A percentile compares a stretch with the other conserved stretches of the same genome.
Conservation (phyloP, 53 echinoderm and acorn worm genomes). For the Hippasteria phrygiana region DNA sequence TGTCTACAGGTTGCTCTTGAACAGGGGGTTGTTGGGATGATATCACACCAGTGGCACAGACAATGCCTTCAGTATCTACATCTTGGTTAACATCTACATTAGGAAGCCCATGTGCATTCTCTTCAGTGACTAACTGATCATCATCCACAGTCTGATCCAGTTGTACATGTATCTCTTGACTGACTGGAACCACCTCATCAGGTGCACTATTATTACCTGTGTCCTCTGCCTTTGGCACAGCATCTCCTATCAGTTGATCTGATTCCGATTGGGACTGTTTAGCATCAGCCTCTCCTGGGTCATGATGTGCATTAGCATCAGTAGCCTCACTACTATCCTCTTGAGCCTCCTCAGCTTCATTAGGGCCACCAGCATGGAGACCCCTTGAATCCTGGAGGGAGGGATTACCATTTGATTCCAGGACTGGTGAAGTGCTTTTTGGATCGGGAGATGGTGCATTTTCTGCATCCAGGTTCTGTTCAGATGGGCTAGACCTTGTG, state of each 20-base stretch:
- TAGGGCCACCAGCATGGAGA: neutral
- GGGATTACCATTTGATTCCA: neutral
- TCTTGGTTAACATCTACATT: neutral
- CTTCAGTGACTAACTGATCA: neutral
- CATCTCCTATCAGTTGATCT: neutral
- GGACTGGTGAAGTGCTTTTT: neutral
- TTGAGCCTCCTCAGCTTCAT: neutral
- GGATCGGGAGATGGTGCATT: neutral
- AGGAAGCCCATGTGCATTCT: neutral
- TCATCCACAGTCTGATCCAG: neutral
- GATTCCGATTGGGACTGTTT: neutral
- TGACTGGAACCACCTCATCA: neutral
- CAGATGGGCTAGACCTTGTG: neutral
- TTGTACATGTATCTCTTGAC: neutral
- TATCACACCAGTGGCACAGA: neutral
- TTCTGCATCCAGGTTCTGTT: slow-evolving; percentile 2
- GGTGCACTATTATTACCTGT: neutral
- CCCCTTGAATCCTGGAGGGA: neutral
- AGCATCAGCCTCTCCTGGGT: slow-evolving; percentile 4
- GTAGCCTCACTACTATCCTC: neutral
- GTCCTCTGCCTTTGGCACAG: neutral
- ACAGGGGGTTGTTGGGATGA: neutral
- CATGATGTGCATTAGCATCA: neutral
- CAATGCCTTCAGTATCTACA: neutral
- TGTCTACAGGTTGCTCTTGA: neutral